phyloP scores from a whole-genome alignment of 2,888 invertebrate genomes.

The Cheilosia vernalis region DNA sequence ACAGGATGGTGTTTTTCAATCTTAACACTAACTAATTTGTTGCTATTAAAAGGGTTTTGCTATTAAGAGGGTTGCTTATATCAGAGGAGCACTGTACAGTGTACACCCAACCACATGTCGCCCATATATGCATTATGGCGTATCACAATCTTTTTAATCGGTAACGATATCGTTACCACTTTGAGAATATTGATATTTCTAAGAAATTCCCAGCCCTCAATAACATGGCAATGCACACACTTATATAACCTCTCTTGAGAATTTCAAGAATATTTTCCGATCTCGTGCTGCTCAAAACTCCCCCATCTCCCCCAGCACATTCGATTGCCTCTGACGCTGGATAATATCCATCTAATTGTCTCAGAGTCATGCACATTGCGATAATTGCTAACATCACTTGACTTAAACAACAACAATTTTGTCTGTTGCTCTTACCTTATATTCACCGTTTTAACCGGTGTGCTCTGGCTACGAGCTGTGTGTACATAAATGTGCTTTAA shows the following conservation, averaged over 20 bases:
- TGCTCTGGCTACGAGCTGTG: neutral
- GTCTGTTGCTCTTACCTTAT: neutral
- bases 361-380: slow-evolving; percentile 34
- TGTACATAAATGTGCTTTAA: neutral
- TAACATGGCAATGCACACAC: neutral
- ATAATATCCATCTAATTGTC: slow-evolving; percentile 31
- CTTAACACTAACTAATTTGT: too few species aligned
- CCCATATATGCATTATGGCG: too few species aligned
- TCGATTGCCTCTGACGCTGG: neutral
- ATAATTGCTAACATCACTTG: slow-evolving; percentile 35
- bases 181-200: too few species aligned
- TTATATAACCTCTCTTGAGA: neutral
- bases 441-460: neutral
- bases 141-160: too few species aligned
- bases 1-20: too few species aligned
- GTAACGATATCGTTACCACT: too few species aligned
- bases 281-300: neutral
- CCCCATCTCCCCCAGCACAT: neutral
- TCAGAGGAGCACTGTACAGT: too few species aligned
- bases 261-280: neutral
- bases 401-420: neutral
- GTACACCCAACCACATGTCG: too few species aligned
- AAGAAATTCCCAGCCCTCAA: too few species aligned
- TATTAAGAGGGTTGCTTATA: too few species aligned
- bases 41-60: too few species aligned